Evolutionary conservation across 1,140 invertebrate genomes (phyloP).

Genomic region (Monochamus saltuarius): DNA sequence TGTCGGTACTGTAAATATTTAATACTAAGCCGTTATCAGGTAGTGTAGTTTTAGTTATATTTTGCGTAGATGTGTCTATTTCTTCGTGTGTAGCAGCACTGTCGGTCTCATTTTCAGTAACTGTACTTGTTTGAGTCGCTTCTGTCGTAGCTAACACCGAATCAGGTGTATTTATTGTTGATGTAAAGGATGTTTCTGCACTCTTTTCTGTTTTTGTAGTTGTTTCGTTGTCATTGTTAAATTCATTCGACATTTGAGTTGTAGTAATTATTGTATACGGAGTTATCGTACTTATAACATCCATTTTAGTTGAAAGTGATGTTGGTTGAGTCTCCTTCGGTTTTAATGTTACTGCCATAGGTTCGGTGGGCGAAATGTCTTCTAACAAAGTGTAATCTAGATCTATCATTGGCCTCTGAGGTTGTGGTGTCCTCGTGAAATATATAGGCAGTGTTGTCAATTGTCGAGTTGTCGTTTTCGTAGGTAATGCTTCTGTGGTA

Average conservation of each 20-base stretch:
- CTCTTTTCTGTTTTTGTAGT: not conserved
- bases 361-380: not conserved
- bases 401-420: not conserved
- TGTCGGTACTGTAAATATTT: not conserved
- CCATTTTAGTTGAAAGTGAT: no score
- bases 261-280: no score
- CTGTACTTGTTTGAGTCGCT: no score
- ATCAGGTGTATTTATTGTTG: no score
- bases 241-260: no score
- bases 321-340: no score
- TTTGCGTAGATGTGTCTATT: not conserved
- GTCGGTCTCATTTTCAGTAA: no score
- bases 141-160: no score
- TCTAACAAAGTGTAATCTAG: not conserved
- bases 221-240: no score
- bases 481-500: no score
- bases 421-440: not conserved
- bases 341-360: not conserved
- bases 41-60: not conserved
- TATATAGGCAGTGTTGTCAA: not conserved
- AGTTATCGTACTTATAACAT: no score
- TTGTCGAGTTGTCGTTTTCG: no score
- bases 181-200: not conserved
- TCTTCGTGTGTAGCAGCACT: not conserved
- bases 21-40: not conserved